Evolutionary conservation across 2,113 vertebrate genomes (phyloP).

Genomic region (Bubo scandiacus): DNA sequence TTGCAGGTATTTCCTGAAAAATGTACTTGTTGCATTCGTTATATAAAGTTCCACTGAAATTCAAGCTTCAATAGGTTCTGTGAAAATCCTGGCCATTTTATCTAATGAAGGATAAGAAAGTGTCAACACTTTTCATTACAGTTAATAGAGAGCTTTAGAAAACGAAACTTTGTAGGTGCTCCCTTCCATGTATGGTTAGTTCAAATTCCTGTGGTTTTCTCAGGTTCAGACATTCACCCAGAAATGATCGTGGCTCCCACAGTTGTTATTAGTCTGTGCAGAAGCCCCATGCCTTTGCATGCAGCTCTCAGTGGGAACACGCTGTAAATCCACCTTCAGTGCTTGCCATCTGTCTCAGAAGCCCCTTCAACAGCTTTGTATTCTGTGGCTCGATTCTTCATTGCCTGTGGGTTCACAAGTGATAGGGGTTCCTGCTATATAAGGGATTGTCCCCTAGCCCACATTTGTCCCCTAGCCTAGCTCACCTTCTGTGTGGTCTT

Average conservation of each 20-base stretch:
- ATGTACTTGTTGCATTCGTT: not conserved
- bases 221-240: not conserved
- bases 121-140: not conserved
- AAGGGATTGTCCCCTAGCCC: not conserved
- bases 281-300: accelerated
- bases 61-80: not conserved
- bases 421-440: not conserved
- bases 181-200: accelerated
- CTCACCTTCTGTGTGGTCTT: accelerated
- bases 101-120: not conserved
- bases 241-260: not conserved
- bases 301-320: not conserved
- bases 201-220: not conserved
- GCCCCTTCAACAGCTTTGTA: not conserved
- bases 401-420: not conserved
- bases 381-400: not conserved
- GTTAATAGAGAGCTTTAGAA: not conserved
- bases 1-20: not conserved
- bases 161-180: not conserved
- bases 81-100: not conserved
- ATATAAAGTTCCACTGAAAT: not conserved
- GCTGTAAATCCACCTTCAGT: not conserved
- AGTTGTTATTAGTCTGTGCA: not conserved
- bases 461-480: too few relatives aligned
- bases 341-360: not conserved